Conservation (phyloP, 2,888 invertebrate species). For the Tupiocoris notatus region DNA sequence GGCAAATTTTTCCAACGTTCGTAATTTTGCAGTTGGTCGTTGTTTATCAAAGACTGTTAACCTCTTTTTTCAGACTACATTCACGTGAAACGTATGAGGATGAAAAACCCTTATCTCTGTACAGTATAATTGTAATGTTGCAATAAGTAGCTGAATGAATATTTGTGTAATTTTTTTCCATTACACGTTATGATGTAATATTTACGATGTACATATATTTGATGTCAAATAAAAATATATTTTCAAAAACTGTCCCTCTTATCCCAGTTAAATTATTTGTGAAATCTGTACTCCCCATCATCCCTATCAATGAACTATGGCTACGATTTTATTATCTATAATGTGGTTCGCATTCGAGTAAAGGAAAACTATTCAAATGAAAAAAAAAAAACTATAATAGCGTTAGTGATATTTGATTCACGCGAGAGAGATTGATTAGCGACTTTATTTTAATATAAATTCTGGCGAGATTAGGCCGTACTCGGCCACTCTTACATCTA, state of each 20-base stretch:
- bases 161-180: slow-evolving; percentile 36
- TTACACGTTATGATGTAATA: slow-evolving; percentile 38
- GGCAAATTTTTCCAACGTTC: slow-evolving; percentile 14
- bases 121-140: slow-evolving; percentile 21
- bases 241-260: slow-evolving; percentile 16
- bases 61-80: neutral
- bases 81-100: neutral
- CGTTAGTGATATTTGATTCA: no score
- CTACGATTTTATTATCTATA: no score
- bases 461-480: no score
- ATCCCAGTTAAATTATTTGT: neutral
- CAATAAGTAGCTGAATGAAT: slow-evolving; percentile 35
- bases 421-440: no score
- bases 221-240: slow-evolving; percentile 40
- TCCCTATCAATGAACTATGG: no score
- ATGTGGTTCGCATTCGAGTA: no score
- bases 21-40: neutral
- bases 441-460: no score
- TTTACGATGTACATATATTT: slow-evolving; percentile 32
- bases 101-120: slow-evolving; percentile 10
- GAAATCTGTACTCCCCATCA: neutral
- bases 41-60: slow-evolving; percentile 10
- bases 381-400: no score
- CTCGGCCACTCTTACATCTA: no score
- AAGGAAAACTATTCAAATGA: no score